Conservation (phyloP, 2,113 vertebrate genomes). For the Xiphophorus couchianus region DNA sequence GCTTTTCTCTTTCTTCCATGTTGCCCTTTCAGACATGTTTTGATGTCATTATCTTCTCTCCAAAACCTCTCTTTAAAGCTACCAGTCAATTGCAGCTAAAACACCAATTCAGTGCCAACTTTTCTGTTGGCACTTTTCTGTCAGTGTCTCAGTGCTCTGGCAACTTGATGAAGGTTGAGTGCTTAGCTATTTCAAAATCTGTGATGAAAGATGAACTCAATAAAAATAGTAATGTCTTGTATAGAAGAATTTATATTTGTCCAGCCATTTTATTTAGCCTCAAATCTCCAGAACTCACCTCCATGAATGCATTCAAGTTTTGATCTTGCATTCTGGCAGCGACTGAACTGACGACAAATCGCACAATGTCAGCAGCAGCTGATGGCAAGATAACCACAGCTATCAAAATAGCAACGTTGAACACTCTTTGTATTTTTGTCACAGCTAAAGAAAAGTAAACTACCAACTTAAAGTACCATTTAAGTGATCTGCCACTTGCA, state of each 20-base stretch:
- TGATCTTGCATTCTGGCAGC: not conserved
- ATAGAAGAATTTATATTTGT: not conserved
- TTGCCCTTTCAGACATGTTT: not conserved
- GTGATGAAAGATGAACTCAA: not conserved
- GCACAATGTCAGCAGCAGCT: not conserved
- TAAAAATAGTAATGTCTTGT: not conserved
- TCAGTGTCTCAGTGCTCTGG: not conserved
- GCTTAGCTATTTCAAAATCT: not conserved
- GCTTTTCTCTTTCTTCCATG: not conserved
- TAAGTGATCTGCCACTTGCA: not conserved
- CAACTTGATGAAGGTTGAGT: not conserved
- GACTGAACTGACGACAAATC: not conserved
- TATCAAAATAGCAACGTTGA: not conserved
- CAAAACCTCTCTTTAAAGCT: not conserved
- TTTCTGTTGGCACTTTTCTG: not conserved
- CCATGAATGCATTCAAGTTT: not conserved
- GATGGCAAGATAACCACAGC: conserved; percentile 4
- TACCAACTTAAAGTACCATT: not conserved
- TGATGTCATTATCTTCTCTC: not conserved
- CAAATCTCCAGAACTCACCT: not conserved
- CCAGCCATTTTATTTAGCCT: not conserved
- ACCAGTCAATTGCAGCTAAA: not conserved
- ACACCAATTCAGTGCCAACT: not conserved
- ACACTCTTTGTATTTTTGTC: not conserved
- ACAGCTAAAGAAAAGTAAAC: not conserved